Base-by-base conservation (phyloP, 2,888 invertebrate genomes). In the Tachina lurida region DNA sequence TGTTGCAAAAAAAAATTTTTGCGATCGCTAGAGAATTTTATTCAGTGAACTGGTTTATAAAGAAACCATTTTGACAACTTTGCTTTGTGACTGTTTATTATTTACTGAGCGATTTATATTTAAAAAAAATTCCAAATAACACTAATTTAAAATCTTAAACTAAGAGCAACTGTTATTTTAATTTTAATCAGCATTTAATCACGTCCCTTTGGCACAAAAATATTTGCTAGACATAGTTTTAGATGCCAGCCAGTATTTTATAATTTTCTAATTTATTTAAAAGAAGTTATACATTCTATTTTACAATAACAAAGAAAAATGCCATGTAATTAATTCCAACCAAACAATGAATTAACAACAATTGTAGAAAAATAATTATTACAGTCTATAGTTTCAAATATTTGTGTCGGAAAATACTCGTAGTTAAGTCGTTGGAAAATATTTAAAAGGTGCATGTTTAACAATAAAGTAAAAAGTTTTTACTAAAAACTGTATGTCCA, bases 251-350 rank as follows among this genome's bases (percentile, higher is more conserved):
- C 74, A 43, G 19, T 52, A 52, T 52, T 60, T 22, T 22, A 31
- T 17, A 52, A 4, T 74, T 68, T 80, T 80, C 31, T 45, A 49
- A 67, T 80, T 80, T 60, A 81, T 74, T 79, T 79, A 39, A 41
- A 68, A 63, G 45, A 79, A 79, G 63, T 15, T 45, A 54, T 2
- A 43, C n/a, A 17, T 31, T 75, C 63, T 22, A 45, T 65, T 31
- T 17, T 17, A 9, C 17, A 31, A 10, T 17, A 56, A 60, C 41
- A 68, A 47, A 67, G 49, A 70, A 22, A 78, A 78, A 70, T 52
- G 31, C 31, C 49, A 54, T 62, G 52, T 56, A 47, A 73, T 49
- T 65, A 65, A 58, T 79, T 79, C 41, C 22, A 39, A 75, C 41
- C 31, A 79, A 79, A 71, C 39, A 71, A 73, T 49, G n/a, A 17